Evolutionary conservation across 2,888 invertebrate species (phyloP).

Genomic region (Tiphia femorata): DNA sequence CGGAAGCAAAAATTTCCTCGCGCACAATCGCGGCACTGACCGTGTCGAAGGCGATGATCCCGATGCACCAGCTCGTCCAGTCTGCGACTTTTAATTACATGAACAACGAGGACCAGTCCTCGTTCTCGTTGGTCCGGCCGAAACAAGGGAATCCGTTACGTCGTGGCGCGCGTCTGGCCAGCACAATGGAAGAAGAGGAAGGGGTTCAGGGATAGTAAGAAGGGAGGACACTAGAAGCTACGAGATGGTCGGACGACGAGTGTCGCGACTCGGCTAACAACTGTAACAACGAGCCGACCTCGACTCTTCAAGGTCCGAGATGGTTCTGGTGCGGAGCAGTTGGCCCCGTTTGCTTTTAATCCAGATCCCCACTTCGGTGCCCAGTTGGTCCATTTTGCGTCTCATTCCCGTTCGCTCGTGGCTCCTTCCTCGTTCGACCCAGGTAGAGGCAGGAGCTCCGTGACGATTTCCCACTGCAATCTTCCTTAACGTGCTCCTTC

Average conservation of each 20-base stretch:
- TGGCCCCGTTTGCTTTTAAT: conserved; percentile 70
- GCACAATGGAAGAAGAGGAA: background rate
- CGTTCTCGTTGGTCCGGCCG: conserved; percentile 5
- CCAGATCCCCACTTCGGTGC: conserved; percentile 66
- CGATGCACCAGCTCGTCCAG: conserved; percentile 9
- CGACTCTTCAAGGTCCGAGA: conserved; percentile 66
- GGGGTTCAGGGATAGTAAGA: too few species aligned
- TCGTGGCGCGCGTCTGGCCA: background rate
- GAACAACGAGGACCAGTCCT: conserved; percentile 27
- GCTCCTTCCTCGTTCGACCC: too few species aligned
- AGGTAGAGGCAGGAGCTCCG: too few species aligned
- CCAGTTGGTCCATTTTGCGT: conserved; percentile 68
- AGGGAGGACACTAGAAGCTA: too few species aligned
- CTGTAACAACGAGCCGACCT: conserved; percentile 49
- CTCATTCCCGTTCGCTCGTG: conserved; percentile 48
- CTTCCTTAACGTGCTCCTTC: conserved; percentile 14
- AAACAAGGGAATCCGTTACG: background rate
- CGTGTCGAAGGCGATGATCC: conserved; percentile 23
- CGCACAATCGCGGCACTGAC: conserved; percentile 33
- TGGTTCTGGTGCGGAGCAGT: conserved; percentile 66
- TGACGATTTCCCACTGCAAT: too few species aligned
- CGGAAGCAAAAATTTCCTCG: background rate
- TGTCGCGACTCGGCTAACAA: too few species aligned
- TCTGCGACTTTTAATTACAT: conserved; percentile 30
- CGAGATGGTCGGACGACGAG: too few species aligned